phyloP scores from a whole-genome alignment of 2,113 vertebrate genomes.

The Callopanchax toddi region DNA sequence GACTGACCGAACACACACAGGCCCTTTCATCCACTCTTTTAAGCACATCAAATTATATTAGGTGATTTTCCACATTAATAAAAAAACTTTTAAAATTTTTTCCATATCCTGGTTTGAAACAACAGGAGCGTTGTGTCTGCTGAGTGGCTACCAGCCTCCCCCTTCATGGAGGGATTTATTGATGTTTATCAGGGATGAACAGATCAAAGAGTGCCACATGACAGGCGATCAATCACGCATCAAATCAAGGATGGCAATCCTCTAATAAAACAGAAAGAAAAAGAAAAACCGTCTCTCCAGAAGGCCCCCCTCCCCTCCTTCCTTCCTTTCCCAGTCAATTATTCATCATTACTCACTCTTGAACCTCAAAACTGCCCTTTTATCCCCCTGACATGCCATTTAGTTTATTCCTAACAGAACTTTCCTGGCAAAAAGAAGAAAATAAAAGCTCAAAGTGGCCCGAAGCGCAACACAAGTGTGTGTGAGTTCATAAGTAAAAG shows the following conservation, averaged over 20 bases:
- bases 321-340: conserved; percentile 69
- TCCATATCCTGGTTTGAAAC: conserved; percentile 34
- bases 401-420: conserved; percentile 67
- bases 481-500: neutral
- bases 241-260: conserved; percentile 84
- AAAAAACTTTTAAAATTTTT: conserved; percentile 56
- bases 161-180: conserved; percentile 81
- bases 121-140: conserved; percentile 54
- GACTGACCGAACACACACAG: neutral
- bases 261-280: conserved; percentile 79
- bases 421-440: conserved; percentile 44
- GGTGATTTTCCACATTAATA: conserved; percentile 35
- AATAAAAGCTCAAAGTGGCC: conserved; percentile 29
- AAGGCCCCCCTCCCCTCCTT: conserved; percentile 40
- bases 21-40: conserved; percentile 46
- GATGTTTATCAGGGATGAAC: conserved; percentile 84
- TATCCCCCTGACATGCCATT: conserved; percentile 69
- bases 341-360: conserved; percentile 79
- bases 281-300: conserved; percentile 53
- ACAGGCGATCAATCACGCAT: conserved; percentile 86
- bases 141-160: conserved; percentile 55
- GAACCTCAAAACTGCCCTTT: conserved; percentile 74
- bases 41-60: conserved; percentile 31
- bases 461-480: conserved; percentile 6
- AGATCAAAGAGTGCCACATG: conserved; percentile 84